phyloP scores from a whole-genome alignment of 2,797 vertebrate species.

The Liparis tanakae region DNA sequence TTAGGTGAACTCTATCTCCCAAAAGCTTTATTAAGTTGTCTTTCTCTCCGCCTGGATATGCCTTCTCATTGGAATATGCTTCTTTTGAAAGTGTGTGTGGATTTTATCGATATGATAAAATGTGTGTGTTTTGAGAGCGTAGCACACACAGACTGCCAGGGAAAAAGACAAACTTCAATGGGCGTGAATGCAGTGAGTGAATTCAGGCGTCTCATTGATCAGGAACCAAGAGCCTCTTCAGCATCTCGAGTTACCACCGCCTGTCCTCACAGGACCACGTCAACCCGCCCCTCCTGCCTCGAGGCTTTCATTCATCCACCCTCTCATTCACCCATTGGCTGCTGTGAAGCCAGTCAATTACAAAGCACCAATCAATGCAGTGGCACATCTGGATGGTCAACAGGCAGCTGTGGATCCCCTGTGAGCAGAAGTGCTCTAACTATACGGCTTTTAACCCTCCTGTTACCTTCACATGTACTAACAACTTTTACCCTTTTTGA shows the following conservation, averaged over 20 bases:
- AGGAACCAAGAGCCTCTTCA: slow-evolving; percentile 60
- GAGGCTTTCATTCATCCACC: slow-evolving; percentile 26
- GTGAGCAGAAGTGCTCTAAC: neutral
- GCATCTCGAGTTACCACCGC: slow-evolving; percentile 69
- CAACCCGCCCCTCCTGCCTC: slow-evolving; percentile 36
- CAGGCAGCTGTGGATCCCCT: slow-evolving; percentile 10
- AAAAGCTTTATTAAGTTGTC: slow-evolving; percentile 14
- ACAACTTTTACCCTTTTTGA: too few relatives aligned
- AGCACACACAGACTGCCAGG: slow-evolving; percentile 49
- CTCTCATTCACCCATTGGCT: slow-evolving; percentile 32
- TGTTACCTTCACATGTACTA: too few relatives aligned
- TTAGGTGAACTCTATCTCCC: neutral
- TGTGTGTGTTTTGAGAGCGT: slow-evolving; percentile 38
- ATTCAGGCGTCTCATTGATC: slow-evolving; percentile 69
- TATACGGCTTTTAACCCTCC: slow-evolving; percentile 14
- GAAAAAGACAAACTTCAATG: slow-evolving; percentile 56
- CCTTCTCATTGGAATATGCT: slow-evolving; percentile 13
- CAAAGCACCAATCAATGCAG: slow-evolving; percentile 54
- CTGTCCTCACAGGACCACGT: slow-evolving; percentile 56
- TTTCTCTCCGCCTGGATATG: slow-evolving; percentile 10
- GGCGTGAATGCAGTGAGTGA: slow-evolving; percentile 62
- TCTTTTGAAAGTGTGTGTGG: slow-evolving; percentile 35
- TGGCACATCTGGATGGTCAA: slow-evolving; percentile 52
- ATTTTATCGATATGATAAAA: slow-evolving; percentile 48
- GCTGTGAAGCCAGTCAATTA: slow-evolving; percentile 12